phyloP scores from a whole-genome alignment of 53 echinoderm and acorn worm species.

The Hippasteria phrygiana region DNA sequence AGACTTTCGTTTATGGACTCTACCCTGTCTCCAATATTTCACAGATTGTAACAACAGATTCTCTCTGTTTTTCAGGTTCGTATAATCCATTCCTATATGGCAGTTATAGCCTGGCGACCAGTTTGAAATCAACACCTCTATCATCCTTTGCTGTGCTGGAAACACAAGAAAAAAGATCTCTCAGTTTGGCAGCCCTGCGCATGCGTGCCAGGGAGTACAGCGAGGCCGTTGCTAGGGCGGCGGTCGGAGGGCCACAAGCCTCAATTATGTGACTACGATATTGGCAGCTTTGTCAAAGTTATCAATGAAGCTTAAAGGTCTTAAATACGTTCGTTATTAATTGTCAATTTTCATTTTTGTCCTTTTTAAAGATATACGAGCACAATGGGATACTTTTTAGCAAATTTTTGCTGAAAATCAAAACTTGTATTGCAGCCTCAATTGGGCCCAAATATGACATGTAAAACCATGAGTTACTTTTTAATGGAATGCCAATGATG shows the following conservation, averaged over 20 bases:
- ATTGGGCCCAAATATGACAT: too few relatives aligned
- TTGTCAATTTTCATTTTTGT: too few relatives aligned
- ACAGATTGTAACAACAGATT: too few relatives aligned
- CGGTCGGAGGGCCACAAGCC: slow-evolving; percentile 58
- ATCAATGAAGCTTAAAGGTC: neutral
- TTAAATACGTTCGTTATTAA: too few relatives aligned
- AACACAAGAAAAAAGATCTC: slow-evolving; percentile 86
- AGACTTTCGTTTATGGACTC: too few relatives aligned
- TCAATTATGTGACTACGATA: slow-evolving; percentile 52
- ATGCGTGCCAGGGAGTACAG: slow-evolving; percentile 94
- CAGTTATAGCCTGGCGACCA: slow-evolving; percentile 65
- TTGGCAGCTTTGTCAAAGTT: neutral
- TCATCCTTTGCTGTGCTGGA: slow-evolving; percentile 72
- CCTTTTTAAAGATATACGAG: too few relatives aligned
- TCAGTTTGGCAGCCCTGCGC: slow-evolving; percentile 91
- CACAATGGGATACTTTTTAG: too few relatives aligned
- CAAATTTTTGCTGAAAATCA: too few relatives aligned
- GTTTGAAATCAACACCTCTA: slow-evolving; percentile 73
- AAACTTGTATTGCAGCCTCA: too few relatives aligned
- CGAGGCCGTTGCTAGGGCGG: slow-evolving; percentile 91
- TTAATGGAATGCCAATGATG: too few relatives aligned
- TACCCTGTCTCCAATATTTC: too few relatives aligned
- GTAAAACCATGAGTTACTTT: too few relatives aligned
- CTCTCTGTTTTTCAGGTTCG: slow-evolving; percentile 60
- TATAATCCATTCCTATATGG: slow-evolving; percentile 73